These are phyloP conservation scores for Halcyon leucocephala DNA, from an alignment of 2,797 vertebrate genomes.

Conservation along the genomic window DNA sequence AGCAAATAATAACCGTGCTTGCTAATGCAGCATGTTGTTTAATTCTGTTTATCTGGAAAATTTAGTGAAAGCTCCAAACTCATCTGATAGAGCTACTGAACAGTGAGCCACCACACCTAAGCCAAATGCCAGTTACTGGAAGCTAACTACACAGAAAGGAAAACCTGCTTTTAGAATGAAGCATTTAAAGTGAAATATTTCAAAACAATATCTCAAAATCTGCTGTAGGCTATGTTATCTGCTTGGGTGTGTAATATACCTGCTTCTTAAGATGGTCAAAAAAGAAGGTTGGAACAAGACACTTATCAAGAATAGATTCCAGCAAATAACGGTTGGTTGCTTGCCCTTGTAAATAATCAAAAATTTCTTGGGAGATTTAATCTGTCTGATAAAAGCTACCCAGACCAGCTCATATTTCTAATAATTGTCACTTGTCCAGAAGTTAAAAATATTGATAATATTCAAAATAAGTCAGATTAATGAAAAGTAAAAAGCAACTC, in stretches of 20 bases:
- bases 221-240: not conserved
- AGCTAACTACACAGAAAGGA: not conserved
- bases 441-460: constrained; percentile 47
- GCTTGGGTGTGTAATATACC: not conserved
- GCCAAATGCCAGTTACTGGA: not conserved
- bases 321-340: not conserved
- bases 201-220: not conserved
- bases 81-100: not conserved
- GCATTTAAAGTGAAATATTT: not conserved
- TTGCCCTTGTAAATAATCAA: not conserved
- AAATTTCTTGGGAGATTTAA: not conserved
- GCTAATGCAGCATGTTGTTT: not conserved
- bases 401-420: constrained; percentile 21
- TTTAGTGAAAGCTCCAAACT: not conserved
- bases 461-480: constrained; percentile 8
- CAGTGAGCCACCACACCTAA: not conserved
- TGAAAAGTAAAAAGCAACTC: not conserved
- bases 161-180: not conserved
- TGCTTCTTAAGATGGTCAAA: not conserved
- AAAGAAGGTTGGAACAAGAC: not conserved
- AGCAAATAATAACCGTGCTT: not conserved
- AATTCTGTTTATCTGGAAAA: not conserved
- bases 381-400: not conserved
- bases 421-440: constrained; percentile 35
- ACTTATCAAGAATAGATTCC: not conserved